Conservation (phyloP, 2,888 invertebrate species). For the Hoplodrina ambigua region DNA sequence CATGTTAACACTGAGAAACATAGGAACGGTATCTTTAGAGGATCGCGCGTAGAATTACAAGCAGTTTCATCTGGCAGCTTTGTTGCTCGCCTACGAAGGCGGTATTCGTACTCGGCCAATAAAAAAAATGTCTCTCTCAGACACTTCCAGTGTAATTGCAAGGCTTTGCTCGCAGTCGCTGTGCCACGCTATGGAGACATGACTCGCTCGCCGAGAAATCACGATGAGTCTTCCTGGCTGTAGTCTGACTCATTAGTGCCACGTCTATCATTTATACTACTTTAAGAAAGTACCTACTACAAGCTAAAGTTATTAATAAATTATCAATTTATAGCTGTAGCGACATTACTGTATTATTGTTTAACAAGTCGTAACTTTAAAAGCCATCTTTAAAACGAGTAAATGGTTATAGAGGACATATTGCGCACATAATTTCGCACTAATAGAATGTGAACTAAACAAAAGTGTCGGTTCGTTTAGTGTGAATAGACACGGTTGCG, state of each 20-base stretch:
- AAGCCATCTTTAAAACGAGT: neutral
- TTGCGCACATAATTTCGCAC: neutral
- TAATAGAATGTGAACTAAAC: slow-evolving; percentile 28
- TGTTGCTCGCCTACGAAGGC: slow-evolving; percentile 42
- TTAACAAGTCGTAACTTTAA: neutral
- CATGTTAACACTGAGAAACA: slow-evolving; percentile 48
- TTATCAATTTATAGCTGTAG: neutral
- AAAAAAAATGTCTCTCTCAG: slow-evolving; percentile 61
- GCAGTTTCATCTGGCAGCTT: slow-evolving; percentile 58
- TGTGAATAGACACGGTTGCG: slow-evolving; percentile 41
- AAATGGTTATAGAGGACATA: slow-evolving; percentile 7
- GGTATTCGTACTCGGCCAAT: slow-evolving; percentile 53
- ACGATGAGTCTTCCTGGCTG: slow-evolving; percentile 68
- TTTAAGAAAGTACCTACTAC: slow-evolving; percentile 10
- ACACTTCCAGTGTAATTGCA: slow-evolving; percentile 71
- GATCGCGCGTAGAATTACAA: slow-evolving; percentile 63
- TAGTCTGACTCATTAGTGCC: slow-evolving; percentile 66
- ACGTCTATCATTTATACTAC: slow-evolving; percentile 31
- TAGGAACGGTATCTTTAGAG: slow-evolving; percentile 56
- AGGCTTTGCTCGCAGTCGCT: slow-evolving; percentile 68
- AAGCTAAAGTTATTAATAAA: slow-evolving; percentile 11
- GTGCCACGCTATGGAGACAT: slow-evolving; percentile 69
- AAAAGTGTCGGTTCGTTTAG: slow-evolving; percentile 35
- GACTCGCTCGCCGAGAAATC: slow-evolving; percentile 68
- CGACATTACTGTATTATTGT: neutral